phyloP scores from a whole-genome alignment of 1,140 invertebrate species.

The Ridgeia piscesae region DNA sequence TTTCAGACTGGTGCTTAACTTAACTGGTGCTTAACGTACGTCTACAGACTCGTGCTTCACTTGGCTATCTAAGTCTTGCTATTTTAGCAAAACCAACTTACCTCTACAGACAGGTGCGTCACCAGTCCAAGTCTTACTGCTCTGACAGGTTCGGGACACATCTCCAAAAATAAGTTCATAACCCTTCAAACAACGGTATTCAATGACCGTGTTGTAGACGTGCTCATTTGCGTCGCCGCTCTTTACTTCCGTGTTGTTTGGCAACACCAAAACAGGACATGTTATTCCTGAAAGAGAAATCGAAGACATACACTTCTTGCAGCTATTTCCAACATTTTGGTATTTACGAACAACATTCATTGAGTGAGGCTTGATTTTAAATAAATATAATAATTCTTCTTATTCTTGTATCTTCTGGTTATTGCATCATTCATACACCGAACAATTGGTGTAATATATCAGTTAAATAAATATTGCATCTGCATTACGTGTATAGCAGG shows the following conservation, averaged over 20 bases:
- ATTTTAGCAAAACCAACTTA: background rate
- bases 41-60: too few species aligned
- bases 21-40: too few species aligned
- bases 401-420: too few species aligned
- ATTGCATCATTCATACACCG: too few species aligned
- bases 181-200: background rate
- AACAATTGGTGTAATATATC: too few species aligned
- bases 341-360: background rate
- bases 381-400: too few species aligned
- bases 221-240: background rate
- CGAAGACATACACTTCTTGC: background rate
- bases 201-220: background rate
- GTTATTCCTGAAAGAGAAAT: background rate
- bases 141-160: background rate
- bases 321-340: too few species aligned
- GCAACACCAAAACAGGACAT: background rate
- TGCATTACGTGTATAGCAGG: too few species aligned
- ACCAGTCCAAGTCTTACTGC: background rate
- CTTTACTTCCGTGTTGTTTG: background rate
- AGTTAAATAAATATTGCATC: too few species aligned
- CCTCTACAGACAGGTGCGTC: background rate
- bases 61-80: too few species aligned
- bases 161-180: background rate
- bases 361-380: background rate
- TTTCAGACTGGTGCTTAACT: too few species aligned